phyloP scores from a whole-genome alignment of 2,888 invertebrate species.

The Dryobota labecula region DNA sequence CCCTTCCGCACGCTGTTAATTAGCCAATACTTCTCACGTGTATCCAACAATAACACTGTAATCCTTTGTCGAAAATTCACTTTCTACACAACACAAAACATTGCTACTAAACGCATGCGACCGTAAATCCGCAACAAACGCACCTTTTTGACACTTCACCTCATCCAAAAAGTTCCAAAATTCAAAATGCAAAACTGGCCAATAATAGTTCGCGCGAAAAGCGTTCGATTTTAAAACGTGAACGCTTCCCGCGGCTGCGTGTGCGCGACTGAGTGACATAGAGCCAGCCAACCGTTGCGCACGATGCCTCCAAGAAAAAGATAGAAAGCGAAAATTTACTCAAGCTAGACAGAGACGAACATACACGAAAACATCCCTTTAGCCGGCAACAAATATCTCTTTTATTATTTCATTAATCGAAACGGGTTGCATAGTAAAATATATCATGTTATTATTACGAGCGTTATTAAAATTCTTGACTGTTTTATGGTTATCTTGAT shows the following conservation, averaged over 20 bases:
- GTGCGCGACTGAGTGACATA: constrained; percentile 85
- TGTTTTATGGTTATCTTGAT: constrained; percentile 49
- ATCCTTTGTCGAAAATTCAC: constrained; percentile 79
- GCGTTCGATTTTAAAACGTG: constrained; percentile 78
- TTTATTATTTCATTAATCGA: constrained; percentile 76
- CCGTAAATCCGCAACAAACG: constrained; percentile 48
- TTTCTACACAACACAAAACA: constrained; percentile 72
- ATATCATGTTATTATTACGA: constrained; percentile 72
- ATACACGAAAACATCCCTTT: constrained; percentile 76
- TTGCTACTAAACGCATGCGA: constrained; percentile 37
- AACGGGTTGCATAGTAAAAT: constrained; percentile 73
- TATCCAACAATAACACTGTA: constrained; percentile 78
- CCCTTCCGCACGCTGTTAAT: constrained; percentile 66
- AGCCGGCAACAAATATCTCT: constrained; percentile 61
- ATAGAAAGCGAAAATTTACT: constrained; percentile 65
- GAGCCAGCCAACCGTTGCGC: constrained; percentile 77
- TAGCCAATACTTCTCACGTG: constrained; percentile 73
- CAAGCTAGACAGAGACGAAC: constrained; percentile 68
- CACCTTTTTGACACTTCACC: constrained; percentile 66
- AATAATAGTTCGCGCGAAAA: constrained; percentile 77
- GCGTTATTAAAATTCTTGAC: constrained; percentile 70
- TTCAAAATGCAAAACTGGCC: constrained; percentile 64
- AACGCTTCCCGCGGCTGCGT: constrained; percentile 81
- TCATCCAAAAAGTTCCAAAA: constrained; percentile 66
- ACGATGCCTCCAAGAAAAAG: constrained; percentile 71